Conservation (phyloP, 2,113 vertebrate species). For the Salvelinus alpinus region DNA sequence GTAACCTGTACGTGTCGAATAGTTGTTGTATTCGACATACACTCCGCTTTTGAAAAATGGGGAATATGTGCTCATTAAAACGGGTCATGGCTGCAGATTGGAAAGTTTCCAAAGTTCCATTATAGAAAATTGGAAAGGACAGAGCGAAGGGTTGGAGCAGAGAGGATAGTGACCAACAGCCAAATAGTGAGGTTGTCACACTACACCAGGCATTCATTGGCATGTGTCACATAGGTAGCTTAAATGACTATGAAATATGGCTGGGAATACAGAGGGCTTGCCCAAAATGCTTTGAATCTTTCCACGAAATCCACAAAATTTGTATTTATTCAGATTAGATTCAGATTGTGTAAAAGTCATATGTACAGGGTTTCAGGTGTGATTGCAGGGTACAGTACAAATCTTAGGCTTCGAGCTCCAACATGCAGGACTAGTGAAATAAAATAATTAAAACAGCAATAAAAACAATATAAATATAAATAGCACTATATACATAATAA, state of each 20-base stretch:
- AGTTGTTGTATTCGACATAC: background rate
- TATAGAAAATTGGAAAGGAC: background rate
- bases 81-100: background rate
- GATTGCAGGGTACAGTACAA: too few species aligned
- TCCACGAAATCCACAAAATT: background rate
- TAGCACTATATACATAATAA: too few species aligned
- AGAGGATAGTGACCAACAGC: slow-evolving; percentile 43
- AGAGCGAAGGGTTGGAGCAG: background rate
- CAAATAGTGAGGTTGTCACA: slow-evolving; percentile 29
- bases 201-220: slow-evolving; percentile 9
- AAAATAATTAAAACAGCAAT: too few species aligned
- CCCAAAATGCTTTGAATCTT: background rate
- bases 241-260: slow-evolving; percentile 34
- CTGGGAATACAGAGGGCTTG: slow-evolving; percentile 27
- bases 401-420: too few species aligned
- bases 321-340: too few species aligned
- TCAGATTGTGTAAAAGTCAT: too few species aligned
- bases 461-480: too few species aligned
- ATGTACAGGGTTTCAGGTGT: too few species aligned
- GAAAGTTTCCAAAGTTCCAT: background rate
- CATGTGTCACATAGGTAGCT: slow-evolving; percentile 31
- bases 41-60: slow-evolving; percentile 18
- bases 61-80: slow-evolving; percentile 15
- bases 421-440: too few species aligned
- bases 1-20: background rate